Conservation (phyloP, 2,888 invertebrate species). For the Philhelius pedissequus region DNA sequence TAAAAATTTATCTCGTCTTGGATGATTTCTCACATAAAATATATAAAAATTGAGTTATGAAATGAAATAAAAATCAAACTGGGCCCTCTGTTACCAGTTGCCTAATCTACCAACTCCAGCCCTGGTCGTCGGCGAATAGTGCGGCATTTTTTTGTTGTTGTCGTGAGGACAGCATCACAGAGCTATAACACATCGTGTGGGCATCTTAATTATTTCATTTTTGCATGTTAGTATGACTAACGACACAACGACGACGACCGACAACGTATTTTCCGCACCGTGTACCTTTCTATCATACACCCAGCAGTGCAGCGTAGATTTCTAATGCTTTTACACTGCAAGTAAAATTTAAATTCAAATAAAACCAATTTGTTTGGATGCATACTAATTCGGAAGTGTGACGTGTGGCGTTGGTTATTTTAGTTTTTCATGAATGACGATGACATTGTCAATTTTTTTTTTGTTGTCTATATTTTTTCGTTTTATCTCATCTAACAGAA, state of each 20-base stretch:
- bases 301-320: not conserved
- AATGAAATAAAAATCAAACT: not conserved
- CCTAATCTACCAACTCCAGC: not conserved
- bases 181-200: conserved; percentile 2
- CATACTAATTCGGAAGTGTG: conserved; percentile 55
- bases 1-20: too few relatives aligned
- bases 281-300: not conserved
- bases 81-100: not conserved
- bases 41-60: too few relatives aligned
- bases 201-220: conserved; percentile 53
- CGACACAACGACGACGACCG: not conserved
- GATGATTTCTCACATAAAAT: too few relatives aligned
- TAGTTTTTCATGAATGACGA: conserved; percentile 11
- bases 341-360: conserved; percentile 49
- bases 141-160: not conserved
- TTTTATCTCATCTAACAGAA: not conserved
- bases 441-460: not conserved
- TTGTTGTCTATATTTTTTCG: not conserved
- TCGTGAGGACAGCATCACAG: not conserved
- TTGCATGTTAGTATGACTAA: conserved; percentile 26
- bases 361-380: conserved; percentile 56
- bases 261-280: not conserved
- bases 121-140: not conserved
- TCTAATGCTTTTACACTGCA: conserved; percentile 22
- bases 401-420: conserved; percentile 49